Evolutionary conservation across 1,140 invertebrate species (phyloP), one percentile per base, ranked within the genome.

Genomic region (Leptinotarsa undecemlineata): DNA sequence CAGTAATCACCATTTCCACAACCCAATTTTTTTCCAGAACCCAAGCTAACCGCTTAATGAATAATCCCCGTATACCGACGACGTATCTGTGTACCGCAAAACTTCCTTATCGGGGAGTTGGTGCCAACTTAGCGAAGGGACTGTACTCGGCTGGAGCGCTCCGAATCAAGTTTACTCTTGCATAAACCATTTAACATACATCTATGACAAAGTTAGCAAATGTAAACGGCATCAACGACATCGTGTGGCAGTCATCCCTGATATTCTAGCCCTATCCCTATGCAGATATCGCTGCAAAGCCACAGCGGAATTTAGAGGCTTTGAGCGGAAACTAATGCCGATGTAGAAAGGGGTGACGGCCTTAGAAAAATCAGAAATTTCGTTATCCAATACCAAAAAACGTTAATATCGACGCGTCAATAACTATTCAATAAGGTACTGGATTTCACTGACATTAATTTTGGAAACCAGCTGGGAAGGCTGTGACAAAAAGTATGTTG

Each of bases 161-260:
- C 72, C 72, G 75, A 74, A 77, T 73, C 61, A 66, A 48, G 74
- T 75, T 77, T 77, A 75, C 76, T 75, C 74, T 77, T 77, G 76
- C 71, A 75, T 77, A 77, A 77, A 77, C 76, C 76, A 77, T 77
- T 77, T 77, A 77, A 75, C 76, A 77, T 77, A 77, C 76, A 77
- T 77, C 74, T 75, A 73, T 73, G 74, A 72, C 71, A 67, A 77
- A 75, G 76, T 77, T 77, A 75, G 76, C 66, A 51, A 67, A 61
- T 51, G 68, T 66, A 66, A 20, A 66, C 63, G 63, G 8, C 63
- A 21, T 66, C 63, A 15, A 23, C 63, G 26, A 23, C 63, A 57
- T 57, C 51, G 51, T 19, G n/a, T 57, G 51, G 51, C 51, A 57
- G 51, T 57, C n/a, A 57, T 57, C 51, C n/a, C 51, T 19, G 33